Percentiles rank a stretch among this genome's conserved stretches.
Evolutionary conservation across 2,797 vertebrate genomes (phyloP).

Genomic region (Acanthis flammea): DNA sequence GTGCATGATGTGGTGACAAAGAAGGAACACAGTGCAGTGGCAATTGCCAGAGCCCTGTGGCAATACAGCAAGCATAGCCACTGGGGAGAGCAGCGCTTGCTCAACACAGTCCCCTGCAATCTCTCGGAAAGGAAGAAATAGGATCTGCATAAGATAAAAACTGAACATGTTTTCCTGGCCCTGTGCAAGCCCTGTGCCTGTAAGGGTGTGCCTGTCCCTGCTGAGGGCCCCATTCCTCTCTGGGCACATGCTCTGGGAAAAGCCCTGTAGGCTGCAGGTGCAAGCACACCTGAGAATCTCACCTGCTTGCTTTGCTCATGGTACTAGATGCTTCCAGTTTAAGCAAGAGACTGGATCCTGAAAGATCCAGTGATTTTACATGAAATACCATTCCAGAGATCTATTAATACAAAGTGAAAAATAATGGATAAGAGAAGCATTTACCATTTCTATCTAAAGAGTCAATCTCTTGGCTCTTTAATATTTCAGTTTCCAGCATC

Average conservation of each 20-base stretch:
- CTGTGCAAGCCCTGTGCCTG: background rate
- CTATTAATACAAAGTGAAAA: background rate
- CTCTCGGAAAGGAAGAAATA: background rate
- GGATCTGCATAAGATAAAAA: background rate
- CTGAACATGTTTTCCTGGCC: background rate
- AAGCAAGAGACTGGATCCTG: background rate
- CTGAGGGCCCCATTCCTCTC: fast-evolving
- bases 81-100: background rate
- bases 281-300: background rate
- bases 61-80: background rate
- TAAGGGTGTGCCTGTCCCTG: background rate
- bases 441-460: background rate
- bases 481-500: background rate
- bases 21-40: background rate
- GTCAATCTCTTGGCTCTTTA: background rate
- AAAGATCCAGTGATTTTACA: background rate
- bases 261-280: fast-evolving
- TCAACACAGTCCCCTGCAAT: background rate
- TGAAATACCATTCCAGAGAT: background rate
- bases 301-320: background rate
- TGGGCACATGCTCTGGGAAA: fast-evolving
- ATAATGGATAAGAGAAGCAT: background rate
- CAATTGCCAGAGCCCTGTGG: background rate
- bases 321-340: background rate
- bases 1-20: background rate